Base-by-base conservation (phyloP, 2,113 vertebrate genomes). In the Myrmophylax atrothorax region DNA sequence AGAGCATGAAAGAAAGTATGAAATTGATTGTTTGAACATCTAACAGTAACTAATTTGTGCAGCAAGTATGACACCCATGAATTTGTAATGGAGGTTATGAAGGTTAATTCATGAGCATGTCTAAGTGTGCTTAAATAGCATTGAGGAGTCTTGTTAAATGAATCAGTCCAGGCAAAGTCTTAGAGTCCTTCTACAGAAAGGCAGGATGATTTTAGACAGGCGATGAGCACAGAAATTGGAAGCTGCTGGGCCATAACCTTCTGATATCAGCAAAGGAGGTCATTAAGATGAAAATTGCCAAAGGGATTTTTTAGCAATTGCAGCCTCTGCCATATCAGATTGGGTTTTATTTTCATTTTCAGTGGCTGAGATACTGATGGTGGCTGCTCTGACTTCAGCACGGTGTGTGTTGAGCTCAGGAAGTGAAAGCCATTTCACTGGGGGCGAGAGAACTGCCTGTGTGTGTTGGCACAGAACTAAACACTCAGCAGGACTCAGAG, bases 31-130 rank as follows among this genome's bases (percentile, higher is more conserved):
- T 93, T 95, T 92, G 86, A 95, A 93, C 72, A 94, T 94, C 90
- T 84, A 92, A 92, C 86, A 90, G 95, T 86, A 90, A 80, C 88
- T 95, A 81, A 94, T 94, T 89, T 70, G 68, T 84, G 76, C 67
- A 78, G 72, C 70, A 93, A 93, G 84, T 87, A 47, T 63, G 88
- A 93, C 66, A 92, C 5, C 38, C 90, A 70, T 81, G 93, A 92
- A 94, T 94, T 90, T 0, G 0, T 89, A 95, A 89, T 92, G 76
- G 47, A 92, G 96, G 90, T 94, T 92, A 90, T 56, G 47, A 58
- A 94, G 93, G 96, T 93, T 96, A 97, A 96, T 95, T 93, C 93
- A 63, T n/a, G 29, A 96, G 83, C 90, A 63, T 87, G 80, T 84
- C 89, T 92, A 94, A 96, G 80, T 86, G 85, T 59, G 52, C 84